Evolutionary conservation across 2,797 vertebrate genomes (phyloP).

Genomic region (Muscicapa striata): DNA sequence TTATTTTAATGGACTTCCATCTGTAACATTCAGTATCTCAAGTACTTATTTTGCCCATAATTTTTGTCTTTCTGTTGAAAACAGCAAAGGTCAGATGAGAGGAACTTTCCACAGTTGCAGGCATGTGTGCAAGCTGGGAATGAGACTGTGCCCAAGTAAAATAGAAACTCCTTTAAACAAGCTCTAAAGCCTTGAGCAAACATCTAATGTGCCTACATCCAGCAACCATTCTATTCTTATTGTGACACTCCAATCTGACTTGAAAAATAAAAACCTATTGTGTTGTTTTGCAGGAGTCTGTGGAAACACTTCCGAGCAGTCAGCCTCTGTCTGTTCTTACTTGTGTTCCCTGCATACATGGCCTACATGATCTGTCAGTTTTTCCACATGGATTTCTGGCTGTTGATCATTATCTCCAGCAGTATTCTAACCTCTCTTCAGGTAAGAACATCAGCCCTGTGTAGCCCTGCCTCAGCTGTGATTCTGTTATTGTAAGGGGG

Average conservation of each 20-base stretch:
- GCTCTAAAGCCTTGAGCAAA: background rate
- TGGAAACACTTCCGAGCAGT: slow-evolving; percentile 99
- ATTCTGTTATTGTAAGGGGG: background rate
- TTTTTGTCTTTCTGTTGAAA: background rate
- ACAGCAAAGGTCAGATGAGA: background rate
- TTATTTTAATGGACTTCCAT: background rate
- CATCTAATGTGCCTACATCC: background rate
- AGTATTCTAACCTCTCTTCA: slow-evolving; percentile 98
- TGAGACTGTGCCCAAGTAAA: background rate
- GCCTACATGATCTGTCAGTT: slow-evolving; percentile 99
- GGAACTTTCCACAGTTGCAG: background rate
- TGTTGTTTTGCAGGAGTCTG: slow-evolving; percentile 85
- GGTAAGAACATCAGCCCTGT: slow-evolving; percentile 75
- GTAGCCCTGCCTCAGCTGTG: background rate
- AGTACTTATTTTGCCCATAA: background rate
- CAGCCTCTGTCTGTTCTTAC: slow-evolving; percentile 92
- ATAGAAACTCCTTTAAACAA: background rate
- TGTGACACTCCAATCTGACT: background rate
- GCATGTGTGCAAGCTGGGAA: background rate
- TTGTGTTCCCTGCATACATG: slow-evolving; percentile 97
- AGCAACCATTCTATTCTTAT: background rate
- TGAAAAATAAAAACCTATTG: background rate
- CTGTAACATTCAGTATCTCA: background rate
- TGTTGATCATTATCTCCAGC: slow-evolving; percentile 98
- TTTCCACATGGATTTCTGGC: slow-evolving; percentile 99